Base-by-base conservation (phyloP, 2,797 vertebrate genomes). In the Babyrousa celebensis region DNA sequence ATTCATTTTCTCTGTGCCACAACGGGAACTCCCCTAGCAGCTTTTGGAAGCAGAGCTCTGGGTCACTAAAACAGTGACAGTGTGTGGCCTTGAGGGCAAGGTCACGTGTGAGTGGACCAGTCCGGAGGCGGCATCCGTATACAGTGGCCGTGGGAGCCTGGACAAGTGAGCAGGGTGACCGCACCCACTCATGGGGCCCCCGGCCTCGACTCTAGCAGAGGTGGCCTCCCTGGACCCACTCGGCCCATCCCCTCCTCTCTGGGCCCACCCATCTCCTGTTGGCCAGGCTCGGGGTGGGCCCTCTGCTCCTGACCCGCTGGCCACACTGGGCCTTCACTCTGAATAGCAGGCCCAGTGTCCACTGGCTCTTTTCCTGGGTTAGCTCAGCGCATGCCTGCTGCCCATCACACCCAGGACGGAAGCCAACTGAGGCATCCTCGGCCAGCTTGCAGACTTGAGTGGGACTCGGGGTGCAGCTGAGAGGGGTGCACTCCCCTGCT, bases 371-470 rank as follows among this genome's bases (percentile, higher is more conserved):
- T 23, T 74, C 25, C 67, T 43, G 75, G 54, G 75, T 3, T 75
- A 25, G 36, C 12, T 36, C 15, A 8, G 58, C 0, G 0, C 12
- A 4, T 0, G 1, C 32, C 43, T 23, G 32, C 54, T 58, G 29
- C 62, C 52, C n/a, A 16, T 60, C 16, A 5, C 0, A 0, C 85
- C 52, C 27, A 17, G 75, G 78, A 36, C 21, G 0, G 54, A 72
- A 62, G 68, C 12, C 27, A 2, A 12, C 1, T 4, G 23, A 23
- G 54, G 17, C 3, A 0, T 27, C 43, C 36, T 21, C 62, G 16
- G 32, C 12, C 5, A 5, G 58, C 58, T 7, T 32, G 54, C 17
- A 14, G 54, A 14, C 12, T 0, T 10, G 11, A 15, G 14, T 7
- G 48, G 29, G 36, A 18, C 29, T 77, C 15, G 27, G 27, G 48